Evolutionary conservation across 2,888 invertebrate species (phyloP).

Genomic region (Cosmia pyralina): DNA sequence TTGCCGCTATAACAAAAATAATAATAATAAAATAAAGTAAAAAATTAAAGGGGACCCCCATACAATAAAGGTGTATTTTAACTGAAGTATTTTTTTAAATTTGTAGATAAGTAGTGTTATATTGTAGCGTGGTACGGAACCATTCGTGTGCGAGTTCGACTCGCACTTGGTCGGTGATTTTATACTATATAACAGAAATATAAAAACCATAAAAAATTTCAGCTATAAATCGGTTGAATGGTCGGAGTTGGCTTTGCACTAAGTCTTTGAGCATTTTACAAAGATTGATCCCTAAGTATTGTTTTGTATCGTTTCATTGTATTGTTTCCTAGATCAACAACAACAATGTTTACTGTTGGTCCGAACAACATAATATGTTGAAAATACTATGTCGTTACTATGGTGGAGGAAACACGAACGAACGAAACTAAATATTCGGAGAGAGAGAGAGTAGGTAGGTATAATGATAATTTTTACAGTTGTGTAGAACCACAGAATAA

Average conservation of each 20-base stretch:
- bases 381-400: not conserved
- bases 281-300: too few relatives aligned
- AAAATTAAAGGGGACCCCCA: too few relatives aligned
- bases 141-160: too few relatives aligned
- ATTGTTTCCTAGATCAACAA: not conserved
- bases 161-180: not conserved
- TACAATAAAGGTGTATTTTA: too few relatives aligned
- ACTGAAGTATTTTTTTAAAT: too few relatives aligned
- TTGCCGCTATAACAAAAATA: too few relatives aligned
- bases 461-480: not conserved
- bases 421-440: not conserved
- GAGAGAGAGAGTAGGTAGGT: not conserved
- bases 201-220: not conserved
- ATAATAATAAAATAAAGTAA: too few relatives aligned
- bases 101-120: too few relatives aligned
- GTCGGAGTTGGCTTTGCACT: not conserved
- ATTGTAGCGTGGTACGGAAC: too few relatives aligned
- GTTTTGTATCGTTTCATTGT: too few relatives aligned
- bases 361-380: not conserved
- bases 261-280: not conserved
- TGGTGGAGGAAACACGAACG: not conserved
- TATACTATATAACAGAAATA: not conserved
- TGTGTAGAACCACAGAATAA: too few relatives aligned
- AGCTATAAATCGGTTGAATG: too few relatives aligned
- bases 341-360: not conserved